These are phyloP conservation scores for Phymastichus coffea DNA, from an alignment of 1,140 invertebrate species.

Conservation along the genomic window DNA sequence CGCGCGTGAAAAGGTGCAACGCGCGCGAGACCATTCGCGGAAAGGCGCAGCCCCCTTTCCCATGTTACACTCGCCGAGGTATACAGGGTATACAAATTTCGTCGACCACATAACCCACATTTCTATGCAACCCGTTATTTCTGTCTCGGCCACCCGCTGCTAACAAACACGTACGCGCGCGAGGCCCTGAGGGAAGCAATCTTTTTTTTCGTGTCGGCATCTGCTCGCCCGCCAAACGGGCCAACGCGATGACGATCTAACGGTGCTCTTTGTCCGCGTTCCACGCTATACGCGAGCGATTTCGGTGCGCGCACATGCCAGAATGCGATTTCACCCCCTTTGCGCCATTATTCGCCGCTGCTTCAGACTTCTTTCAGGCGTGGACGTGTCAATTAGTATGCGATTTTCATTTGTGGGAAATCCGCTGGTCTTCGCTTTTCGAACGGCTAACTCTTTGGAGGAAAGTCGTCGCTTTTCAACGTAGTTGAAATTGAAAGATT, in stretches of 20 bases:
- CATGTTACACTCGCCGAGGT: too few relatives aligned
- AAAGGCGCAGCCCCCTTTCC: slow-evolving; percentile 34
- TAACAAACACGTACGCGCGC: too few relatives aligned
- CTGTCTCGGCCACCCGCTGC: slow-evolving; percentile 10
- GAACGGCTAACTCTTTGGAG: too few relatives aligned
- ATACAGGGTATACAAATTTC: slow-evolving; percentile 57
- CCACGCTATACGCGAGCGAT: not conserved
- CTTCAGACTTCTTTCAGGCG: not conserved
- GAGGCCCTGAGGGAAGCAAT: too few relatives aligned
- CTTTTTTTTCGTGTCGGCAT: not conserved
- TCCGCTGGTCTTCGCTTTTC: not conserved
- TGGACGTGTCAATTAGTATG: not conserved
- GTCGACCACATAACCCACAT: slow-evolving; percentile 54
- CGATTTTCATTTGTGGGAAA: not conserved
- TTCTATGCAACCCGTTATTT: slow-evolving; percentile 55
- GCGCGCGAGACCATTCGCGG: slow-evolving; percentile 13
- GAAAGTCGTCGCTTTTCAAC: too few relatives aligned
- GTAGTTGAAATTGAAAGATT: too few relatives aligned
- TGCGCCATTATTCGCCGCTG: too few relatives aligned
- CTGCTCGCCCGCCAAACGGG: not conserved
- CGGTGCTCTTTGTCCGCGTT: not conserved
- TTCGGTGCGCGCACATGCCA: too few relatives aligned
- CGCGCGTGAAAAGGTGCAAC: not conserved
- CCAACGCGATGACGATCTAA: not conserved
- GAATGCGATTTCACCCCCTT: too few relatives aligned